Evolutionary conservation across 2,888 invertebrate genomes (phyloP), one percentile per base, ranked within the genome.

Genomic region (Cartodere bifasciata): DNA sequence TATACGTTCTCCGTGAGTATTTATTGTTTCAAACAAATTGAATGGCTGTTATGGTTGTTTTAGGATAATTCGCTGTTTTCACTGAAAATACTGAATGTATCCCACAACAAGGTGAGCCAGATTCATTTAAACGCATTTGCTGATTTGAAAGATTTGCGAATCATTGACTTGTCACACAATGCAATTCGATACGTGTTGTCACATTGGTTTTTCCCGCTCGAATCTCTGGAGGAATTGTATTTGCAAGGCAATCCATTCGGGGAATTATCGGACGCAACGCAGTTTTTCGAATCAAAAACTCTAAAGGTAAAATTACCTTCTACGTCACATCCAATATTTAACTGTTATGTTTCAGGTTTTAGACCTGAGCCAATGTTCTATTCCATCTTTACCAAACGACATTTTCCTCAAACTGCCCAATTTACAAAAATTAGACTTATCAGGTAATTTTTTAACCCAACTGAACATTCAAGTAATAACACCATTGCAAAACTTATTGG

Each of bases 111-210:
- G 24, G 67, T 75, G 31, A 66, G 67, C 40, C 69, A 70, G 48
- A 62, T 75, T 26, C 70, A 70, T 3, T 49, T 70, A 25, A 68
- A 74, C 41, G 70, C 72, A 1, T 73, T 75, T 42, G 50, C 58
- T 0, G 61, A 63, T 0, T 38, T 73, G 32, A 56, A 60, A 3
- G 54, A 58, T n/a, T 49, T 74, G 11, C 46, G 50, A n/a, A 60
- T 62, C 12, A 46, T 75, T 28, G 68, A 75, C 49, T 56, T 75
- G 20, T 70, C 72, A 31, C 63, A 63, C 41, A 75, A 75, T 45
- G n/a, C n/a, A n/a, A 17, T 17, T 6, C 20, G n/a, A 9, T 17
- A 17, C n/a, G n/a, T 17, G 6, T 17, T 17, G 20, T n/a, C 20
- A 17, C 20, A 17, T 17, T 17, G 20, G 20, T 17, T 17, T 17